These are phyloP conservation scores for Caenorhabditis becei DNA, from an alignment of 2,888 invertebrate species.

Conservation along the genomic window DNA sequence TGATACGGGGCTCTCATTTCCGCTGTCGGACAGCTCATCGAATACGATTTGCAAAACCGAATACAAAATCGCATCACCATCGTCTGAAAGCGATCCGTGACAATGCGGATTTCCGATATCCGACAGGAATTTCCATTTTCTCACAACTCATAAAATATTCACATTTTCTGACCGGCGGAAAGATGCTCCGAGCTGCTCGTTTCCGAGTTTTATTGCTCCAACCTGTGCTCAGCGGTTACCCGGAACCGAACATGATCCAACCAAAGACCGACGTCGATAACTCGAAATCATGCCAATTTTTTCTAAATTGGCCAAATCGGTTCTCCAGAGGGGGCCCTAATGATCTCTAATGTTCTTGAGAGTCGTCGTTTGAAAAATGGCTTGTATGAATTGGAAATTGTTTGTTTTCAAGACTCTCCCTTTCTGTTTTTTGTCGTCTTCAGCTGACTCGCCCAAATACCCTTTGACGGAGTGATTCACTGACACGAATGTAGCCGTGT, in stretches of 20 bases:
- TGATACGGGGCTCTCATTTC: no score
- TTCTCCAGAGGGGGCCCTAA: constrained; percentile 20
- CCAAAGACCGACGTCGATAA: not conserved
- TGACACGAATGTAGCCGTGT: not conserved
- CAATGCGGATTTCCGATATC: not conserved
- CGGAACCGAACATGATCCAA: constrained; percentile 8
- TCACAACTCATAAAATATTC: constrained; percentile 47
- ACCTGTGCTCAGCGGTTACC: constrained; percentile 3
- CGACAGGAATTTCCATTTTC: constrained; percentile 9
- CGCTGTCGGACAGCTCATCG: no score
- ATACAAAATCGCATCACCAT: no score
- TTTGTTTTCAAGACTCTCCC: constrained; percentile 27
- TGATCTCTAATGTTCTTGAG: constrained; percentile 36
- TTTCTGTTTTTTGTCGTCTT: constrained; percentile 36
- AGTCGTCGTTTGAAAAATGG: constrained; percentile 44
- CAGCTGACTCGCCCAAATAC: constrained; percentile 32
- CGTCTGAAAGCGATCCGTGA: not conserved
- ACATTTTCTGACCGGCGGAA: constrained; percentile 45
- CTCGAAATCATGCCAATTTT: constrained; percentile 16
- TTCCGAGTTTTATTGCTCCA: constrained; percentile 1
- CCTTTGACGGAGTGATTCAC: constrained; percentile 44
- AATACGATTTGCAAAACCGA: no score
- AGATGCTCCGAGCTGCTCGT: constrained; percentile 35
- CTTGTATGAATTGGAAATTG: constrained; percentile 54
- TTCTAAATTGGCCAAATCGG: constrained; percentile 36